Percentiles rank a stretch among this genome's conserved stretches.
Conservation (phyloP, 2,888 invertebrate species). For the Polydrusus pterygomalis region DNA sequence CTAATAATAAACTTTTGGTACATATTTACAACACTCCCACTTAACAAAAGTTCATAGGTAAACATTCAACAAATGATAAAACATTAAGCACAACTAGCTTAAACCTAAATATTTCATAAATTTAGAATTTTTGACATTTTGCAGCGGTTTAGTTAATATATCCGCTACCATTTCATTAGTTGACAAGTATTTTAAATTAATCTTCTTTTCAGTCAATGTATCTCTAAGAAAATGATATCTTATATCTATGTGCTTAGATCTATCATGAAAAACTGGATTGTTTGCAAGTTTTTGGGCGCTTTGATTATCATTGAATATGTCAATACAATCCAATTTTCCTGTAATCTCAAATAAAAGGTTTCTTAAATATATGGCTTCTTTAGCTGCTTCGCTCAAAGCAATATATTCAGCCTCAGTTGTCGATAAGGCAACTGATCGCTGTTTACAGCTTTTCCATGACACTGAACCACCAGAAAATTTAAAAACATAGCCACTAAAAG, state of each 20-base stretch:
- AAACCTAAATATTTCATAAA: no score
- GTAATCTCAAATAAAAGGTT: constrained; percentile 49
- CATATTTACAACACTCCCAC: no score
- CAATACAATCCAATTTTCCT: constrained; percentile 34
- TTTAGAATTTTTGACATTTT: no score
- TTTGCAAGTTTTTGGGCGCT: constrained; percentile 50
- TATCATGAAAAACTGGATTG: constrained; percentile 54
- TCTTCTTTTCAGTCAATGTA: no score
- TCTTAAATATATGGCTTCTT: constrained; percentile 57
- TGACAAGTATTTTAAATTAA: constrained; percentile 45
- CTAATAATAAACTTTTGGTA: no score
- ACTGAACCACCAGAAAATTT: no score
- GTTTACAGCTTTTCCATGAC: constrained; percentile 62
- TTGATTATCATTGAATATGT: constrained; percentile 51
- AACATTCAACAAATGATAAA: no score
- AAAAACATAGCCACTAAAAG: no score
- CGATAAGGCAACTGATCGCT: constrained; percentile 61
- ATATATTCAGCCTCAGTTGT: constrained; percentile 63
- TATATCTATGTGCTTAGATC: constrained; percentile 44
- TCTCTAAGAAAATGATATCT: constrained; percentile 55
- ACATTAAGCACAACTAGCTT: no score
- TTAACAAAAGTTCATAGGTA: no score
- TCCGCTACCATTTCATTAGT: constrained; percentile 54
- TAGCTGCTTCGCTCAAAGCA: constrained; percentile 58
- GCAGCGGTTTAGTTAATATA: no score